Percentiles rank a stretch among this genome's conserved stretches.
phyloP scores from a whole-genome alignment of 2,888 invertebrate genomes.

The Cheilosia impressa region DNA sequence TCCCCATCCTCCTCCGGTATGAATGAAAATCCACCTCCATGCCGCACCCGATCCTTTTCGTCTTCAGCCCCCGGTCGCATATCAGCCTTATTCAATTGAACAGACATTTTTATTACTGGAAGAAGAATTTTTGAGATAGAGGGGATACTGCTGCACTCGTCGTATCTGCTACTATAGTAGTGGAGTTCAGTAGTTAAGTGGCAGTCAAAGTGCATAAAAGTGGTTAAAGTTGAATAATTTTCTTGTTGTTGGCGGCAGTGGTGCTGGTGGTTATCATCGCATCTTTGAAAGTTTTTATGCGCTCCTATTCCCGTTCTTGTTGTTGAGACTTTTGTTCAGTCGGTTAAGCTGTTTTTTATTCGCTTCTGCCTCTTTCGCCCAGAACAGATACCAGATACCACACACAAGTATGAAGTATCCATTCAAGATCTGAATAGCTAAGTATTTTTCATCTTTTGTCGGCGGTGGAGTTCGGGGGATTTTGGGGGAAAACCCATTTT shows the following conservation, averaged over 20 bases:
- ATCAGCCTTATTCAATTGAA: conserved; percentile 73
- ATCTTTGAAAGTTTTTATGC: conserved; percentile 41
- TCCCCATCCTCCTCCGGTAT: conserved; percentile 5
- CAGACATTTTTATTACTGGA: conserved; percentile 72
- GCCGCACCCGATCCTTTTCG: conserved; percentile 28
- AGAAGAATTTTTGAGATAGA: conserved; percentile 51
- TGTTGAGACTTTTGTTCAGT: conserved; percentile 46
- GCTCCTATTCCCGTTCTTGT: conserved; percentile 7
- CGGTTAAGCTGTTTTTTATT: conserved; percentile 37
- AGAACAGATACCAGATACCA: conserved; percentile 16
- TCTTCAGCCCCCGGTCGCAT: conserved; percentile 6
- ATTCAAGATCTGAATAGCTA: conserved; percentile 57
- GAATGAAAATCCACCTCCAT: conserved; percentile 39
- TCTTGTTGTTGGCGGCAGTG: conserved; percentile 19
- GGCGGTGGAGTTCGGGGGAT: neutral
- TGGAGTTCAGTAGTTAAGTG: conserved; percentile 54
- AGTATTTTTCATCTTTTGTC: conserved; percentile 57
- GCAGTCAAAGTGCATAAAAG: conserved; percentile 58
- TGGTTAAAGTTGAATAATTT: conserved; percentile 64
- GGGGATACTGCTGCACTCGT: neutral
- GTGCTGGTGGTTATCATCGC: conserved; percentile 31
- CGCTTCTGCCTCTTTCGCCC: conserved; percentile 24
- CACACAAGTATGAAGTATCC: no score
- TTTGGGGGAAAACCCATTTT: neutral
- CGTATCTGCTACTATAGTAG: conserved; percentile 40